Evolutionary conservation across 1,140 invertebrate species (phyloP).

Genomic region (Aphelenchoides avenae): DNA sequence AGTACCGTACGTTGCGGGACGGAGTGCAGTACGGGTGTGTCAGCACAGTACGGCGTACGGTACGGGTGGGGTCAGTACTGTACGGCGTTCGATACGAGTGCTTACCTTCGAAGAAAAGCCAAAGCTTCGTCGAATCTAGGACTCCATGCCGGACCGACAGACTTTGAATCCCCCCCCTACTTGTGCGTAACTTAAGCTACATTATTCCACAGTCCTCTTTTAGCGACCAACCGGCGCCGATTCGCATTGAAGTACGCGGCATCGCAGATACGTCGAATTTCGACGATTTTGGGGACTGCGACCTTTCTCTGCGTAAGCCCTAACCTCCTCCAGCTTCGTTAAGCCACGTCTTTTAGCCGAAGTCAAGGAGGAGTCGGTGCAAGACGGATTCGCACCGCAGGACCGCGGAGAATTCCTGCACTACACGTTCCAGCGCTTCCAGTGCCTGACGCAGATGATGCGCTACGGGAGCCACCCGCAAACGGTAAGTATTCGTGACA

Average conservation of each 20-base stretch:
- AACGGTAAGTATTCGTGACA: no score
- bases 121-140: no score
- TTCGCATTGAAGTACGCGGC: slow-evolving; percentile 80
- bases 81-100: no score
- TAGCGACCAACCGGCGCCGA: slow-evolving; percentile 90
- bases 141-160: no score
- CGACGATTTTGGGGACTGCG: slow-evolving; percentile 98
- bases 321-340: slow-evolving; percentile 7
- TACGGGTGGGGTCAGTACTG: no score
- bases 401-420: slow-evolving; percentile 79
- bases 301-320: slow-evolving; percentile 77
- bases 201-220: no score
- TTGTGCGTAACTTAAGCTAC: no score
- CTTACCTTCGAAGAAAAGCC: no score
- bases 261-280: slow-evolving; percentile 96
- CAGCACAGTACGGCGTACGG: no score
- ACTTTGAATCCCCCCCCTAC: no score
- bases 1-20: no score
- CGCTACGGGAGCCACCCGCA: slow-evolving; percentile 17
- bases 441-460: slow-evolving; percentile 73
- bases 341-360: slow-evolving; percentile 42
- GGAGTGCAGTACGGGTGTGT: no score
- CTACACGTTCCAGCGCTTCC: slow-evolving; percentile 98
- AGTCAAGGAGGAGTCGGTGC: slow-evolving; percentile 31
- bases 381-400: slow-evolving; percentile 13